A percentile compares a stretch with the other conserved stretches of the same genome.
These are phyloP conservation scores for Phalacrocorax carbo DNA, from an alignment of 2,113 vertebrate genomes.

Conservation along the genomic window DNA sequence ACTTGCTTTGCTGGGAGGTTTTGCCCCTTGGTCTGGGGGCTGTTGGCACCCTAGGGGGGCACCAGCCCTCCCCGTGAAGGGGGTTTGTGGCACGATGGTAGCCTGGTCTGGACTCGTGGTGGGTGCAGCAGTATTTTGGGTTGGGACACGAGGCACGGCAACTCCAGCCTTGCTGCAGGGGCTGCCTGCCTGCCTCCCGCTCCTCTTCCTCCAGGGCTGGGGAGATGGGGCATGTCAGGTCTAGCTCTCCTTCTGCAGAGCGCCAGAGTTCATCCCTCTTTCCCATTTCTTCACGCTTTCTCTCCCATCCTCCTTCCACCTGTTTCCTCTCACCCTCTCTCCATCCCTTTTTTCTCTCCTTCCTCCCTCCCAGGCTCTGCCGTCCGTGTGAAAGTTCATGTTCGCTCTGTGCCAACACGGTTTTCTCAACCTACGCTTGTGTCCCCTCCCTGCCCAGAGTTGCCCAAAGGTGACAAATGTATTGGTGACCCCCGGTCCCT, in stretches of 20 bases:
- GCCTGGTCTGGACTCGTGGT: background rate
- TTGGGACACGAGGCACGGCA: background rate
- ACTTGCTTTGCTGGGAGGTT: background rate
- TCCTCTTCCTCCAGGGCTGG: background rate
- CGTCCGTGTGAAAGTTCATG: constrained; percentile 78
- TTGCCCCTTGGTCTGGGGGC: background rate
- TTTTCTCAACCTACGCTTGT: constrained; percentile 65
- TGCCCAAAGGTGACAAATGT: constrained; percentile 39
- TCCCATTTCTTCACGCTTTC: constrained; percentile 1
- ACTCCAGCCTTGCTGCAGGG: background rate
- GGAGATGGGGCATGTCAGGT: background rate
- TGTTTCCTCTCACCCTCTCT: constrained; percentile 18
- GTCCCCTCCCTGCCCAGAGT: constrained; percentile 25
- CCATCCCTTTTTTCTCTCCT: constrained; percentile 41
- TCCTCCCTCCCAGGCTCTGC: constrained; percentile 23
- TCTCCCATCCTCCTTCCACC: constrained; percentile 12
- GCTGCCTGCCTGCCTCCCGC: background rate
- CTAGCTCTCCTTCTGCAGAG: background rate
- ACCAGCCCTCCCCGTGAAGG: background rate
- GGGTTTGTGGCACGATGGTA: background rate
- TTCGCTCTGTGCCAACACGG: constrained; percentile 84
- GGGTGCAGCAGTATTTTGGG: background rate
- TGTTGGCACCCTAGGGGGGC: background rate
- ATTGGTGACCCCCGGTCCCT: background rate
- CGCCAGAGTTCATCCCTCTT: background rate